A percentile compares a stretch with the other conserved stretches of the same genome.
These are phyloP conservation scores for Falco columbarius DNA, from an alignment of 2,797 vertebrate species.

Conservation along the genomic window DNA sequence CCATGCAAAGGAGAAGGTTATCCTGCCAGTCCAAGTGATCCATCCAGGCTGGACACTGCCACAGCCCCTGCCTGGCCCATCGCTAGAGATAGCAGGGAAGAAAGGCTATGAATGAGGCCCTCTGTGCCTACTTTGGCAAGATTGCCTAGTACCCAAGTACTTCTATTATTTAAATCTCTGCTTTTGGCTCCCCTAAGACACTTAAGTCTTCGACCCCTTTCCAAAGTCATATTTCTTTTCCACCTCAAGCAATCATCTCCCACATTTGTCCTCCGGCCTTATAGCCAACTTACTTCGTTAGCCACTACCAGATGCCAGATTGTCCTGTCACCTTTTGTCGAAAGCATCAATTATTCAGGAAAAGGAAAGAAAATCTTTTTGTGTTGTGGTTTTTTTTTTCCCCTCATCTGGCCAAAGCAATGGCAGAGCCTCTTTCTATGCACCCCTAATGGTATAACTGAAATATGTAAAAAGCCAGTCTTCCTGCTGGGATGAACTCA, in stretches of 20 bases:
- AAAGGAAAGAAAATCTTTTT: not conserved
- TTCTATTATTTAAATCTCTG: not conserved
- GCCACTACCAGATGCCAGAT: not conserved
- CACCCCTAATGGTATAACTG: not conserved
- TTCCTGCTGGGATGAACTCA: not conserved
- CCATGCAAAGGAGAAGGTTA: not conserved
- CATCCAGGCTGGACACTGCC: not conserved
- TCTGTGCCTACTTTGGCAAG: not conserved
- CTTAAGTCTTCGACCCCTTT: not conserved
- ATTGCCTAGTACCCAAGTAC: not conserved
- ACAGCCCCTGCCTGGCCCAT: accelerated
- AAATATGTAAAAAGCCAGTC: not conserved
- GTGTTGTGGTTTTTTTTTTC: not conserved
- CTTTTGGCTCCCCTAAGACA: not conserved
- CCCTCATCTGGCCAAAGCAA: not conserved
- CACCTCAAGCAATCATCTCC: not conserved
- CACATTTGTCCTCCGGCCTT: not conserved
- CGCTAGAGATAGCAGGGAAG: not conserved
- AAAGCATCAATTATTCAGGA: not conserved
- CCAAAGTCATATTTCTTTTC: not conserved
- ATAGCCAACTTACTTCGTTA: not conserved
- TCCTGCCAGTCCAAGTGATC: not conserved
- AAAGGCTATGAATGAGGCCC: not conserved
- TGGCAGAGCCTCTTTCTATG: not conserved
- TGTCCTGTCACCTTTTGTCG: not conserved